These are phyloP conservation scores for Rousettus madagascariensis DNA, from an alignment of 2,797 vertebrate species.

Conservation along the genomic window DNA sequence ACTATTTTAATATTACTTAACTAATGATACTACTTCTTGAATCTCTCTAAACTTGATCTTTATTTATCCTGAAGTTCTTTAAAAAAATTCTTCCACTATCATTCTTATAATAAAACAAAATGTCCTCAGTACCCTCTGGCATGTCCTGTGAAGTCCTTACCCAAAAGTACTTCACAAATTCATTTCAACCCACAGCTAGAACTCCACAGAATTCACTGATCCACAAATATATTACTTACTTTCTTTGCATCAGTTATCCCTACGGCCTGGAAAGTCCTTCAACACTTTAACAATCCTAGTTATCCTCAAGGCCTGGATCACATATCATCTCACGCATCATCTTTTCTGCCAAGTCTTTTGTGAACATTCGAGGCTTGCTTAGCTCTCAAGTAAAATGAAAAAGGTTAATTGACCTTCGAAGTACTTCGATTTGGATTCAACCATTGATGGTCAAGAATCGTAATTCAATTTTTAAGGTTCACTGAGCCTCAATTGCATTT, in stretches of 20 bases:
- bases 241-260: not conserved
- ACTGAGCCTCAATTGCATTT: not conserved
- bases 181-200: not conserved
- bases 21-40: not conserved
- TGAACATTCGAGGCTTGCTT: not conserved
- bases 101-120: not conserved
- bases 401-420: not conserved
- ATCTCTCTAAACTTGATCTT: not conserved
- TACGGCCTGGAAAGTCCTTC: not conserved
- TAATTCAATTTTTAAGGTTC: not conserved
- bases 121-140: not conserved
- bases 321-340: not conserved
- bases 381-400: not conserved
- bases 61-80: not conserved
- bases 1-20: not conserved
- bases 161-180: not conserved
- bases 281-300: not conserved
- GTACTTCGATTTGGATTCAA: not conserved
- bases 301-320: not conserved
- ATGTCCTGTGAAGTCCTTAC: not conserved
- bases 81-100: not conserved
- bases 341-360: not conserved
- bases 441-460: not conserved
- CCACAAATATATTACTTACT: not conserved
- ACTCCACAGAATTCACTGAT: not conserved